Conservation (phyloP, 2,113 vertebrate genomes). For the Hepsetus odoe region DNA sequence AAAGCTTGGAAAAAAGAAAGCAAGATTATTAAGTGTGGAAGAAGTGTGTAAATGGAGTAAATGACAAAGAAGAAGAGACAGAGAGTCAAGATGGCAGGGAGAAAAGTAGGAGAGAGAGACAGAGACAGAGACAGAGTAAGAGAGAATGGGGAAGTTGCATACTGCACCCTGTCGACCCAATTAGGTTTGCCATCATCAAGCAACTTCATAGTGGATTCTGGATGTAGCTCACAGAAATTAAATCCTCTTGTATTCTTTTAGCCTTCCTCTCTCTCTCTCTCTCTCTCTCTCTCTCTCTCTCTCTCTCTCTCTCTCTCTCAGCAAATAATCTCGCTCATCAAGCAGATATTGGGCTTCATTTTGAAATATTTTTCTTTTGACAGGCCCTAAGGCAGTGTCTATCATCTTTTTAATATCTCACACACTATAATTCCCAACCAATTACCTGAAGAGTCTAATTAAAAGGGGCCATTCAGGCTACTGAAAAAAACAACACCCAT, state of each 20-base stretch:
- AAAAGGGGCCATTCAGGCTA: not conserved
- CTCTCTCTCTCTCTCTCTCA: not conserved
- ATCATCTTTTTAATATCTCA: conserved; percentile 11
- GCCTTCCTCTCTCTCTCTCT: not conserved
- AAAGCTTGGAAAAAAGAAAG: not conserved
- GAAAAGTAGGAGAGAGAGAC: not conserved
- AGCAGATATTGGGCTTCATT: conserved; percentile 1
- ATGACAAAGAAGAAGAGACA: not conserved
- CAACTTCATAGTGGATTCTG: conserved; percentile 64
- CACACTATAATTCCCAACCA: not conserved
- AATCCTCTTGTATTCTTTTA: conserved; percentile 34
- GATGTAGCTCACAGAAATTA: conserved; percentile 65
- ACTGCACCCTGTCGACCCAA: conserved; percentile 61
- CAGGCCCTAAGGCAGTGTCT: not conserved
- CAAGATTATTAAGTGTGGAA: conserved; percentile 7
- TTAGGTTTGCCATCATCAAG: conserved; percentile 59
- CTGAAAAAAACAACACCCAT: not conserved
- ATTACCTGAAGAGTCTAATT: conserved; percentile 13
- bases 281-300: not conserved
- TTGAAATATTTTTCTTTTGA: conserved; percentile 5
- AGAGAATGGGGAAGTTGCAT: not conserved
- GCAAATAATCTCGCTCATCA: not conserved
- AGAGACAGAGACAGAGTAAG: not conserved
- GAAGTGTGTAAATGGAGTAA: not conserved
- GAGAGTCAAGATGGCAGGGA: not conserved